phyloP scores from a whole-genome alignment of 2,113 vertebrate species.

The Hypomesus transpacificus region DNA sequence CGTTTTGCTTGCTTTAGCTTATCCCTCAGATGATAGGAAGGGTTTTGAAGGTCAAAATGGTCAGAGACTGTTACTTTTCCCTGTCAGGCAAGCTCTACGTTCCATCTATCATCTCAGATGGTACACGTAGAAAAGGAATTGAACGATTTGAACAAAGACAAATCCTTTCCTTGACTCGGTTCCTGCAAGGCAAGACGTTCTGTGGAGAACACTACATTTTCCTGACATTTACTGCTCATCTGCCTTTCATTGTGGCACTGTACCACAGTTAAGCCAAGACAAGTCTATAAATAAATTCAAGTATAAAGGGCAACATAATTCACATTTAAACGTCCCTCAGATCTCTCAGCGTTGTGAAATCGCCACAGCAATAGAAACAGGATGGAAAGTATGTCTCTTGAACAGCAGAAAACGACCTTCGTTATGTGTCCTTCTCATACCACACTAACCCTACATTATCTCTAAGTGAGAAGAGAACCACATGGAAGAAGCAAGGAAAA shows the following conservation, averaged over 20 bases:
- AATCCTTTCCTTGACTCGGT: slow-evolving; percentile 29
- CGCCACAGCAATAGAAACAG: slow-evolving; percentile 27
- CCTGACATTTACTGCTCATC: slow-evolving; percentile 55
- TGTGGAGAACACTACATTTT: slow-evolving; percentile 35
- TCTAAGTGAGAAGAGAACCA: not conserved
- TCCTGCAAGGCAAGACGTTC: slow-evolving; percentile 37
- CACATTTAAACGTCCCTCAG: slow-evolving; percentile 27
- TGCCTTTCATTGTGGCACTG: slow-evolving; percentile 57
- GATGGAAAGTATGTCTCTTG: not conserved
- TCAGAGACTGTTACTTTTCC: slow-evolving; percentile 18
- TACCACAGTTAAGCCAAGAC: slow-evolving; percentile 42
- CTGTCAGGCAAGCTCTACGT: slow-evolving; percentile 31
- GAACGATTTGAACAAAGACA: slow-evolving; percentile 20
- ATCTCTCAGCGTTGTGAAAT: slow-evolving; percentile 19
- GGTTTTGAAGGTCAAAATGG: not conserved
- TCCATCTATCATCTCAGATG: slow-evolving; percentile 34
- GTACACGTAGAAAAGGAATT: slow-evolving; percentile 19
- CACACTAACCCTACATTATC: not conserved
- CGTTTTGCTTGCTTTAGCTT: slow-evolving; percentile 7
- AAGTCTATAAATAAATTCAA: slow-evolving; percentile 46
- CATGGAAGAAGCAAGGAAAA: slow-evolving; percentile 29
- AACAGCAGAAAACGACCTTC: not conserved
- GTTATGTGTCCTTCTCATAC: not conserved
- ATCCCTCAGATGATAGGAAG: not conserved
- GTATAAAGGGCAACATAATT: slow-evolving; percentile 40